A percentile compares a stretch with the other conserved stretches of the same genome.
phyloP scores from a whole-genome alignment of 2,888 invertebrate species.

The Amorpha juglandis region DNA sequence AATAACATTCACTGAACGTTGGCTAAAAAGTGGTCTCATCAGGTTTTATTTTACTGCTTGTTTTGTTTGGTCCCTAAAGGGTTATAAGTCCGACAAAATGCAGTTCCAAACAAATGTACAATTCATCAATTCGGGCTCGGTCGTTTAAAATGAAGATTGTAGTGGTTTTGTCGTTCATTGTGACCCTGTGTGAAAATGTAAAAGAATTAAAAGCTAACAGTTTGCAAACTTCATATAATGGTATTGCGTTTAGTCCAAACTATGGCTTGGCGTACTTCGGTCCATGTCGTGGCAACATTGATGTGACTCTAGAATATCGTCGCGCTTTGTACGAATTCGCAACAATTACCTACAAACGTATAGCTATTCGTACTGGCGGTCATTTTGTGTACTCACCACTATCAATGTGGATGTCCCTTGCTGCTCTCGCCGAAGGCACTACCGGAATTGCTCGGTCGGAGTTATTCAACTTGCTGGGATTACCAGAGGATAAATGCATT shows the following conservation, averaged over 20 bases:
- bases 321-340: constrained; percentile 13
- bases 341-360: not conserved
- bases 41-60: constrained; percentile 3
- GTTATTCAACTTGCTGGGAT: constrained; percentile 35
- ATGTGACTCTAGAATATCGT: constrained; percentile 14
- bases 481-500: constrained; percentile 38
- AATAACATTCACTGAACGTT: not conserved
- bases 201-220: not conserved
- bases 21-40: constrained; percentile 9
- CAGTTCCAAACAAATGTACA: not conserved
- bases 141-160: constrained; percentile 15
- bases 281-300: not conserved
- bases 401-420: constrained; percentile 40
- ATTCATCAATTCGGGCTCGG: not conserved
- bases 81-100: constrained; percentile 5
- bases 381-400: constrained; percentile 39
- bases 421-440: constrained; percentile 42
- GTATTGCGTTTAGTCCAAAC: constrained; percentile 6
- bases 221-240: not conserved
- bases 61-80: constrained; percentile 2
- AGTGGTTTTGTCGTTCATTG: not conserved
- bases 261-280: constrained; percentile 3
- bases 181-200: not conserved
- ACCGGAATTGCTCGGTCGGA: constrained; percentile 33
- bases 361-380: constrained; percentile 8